Evolutionary conservation across 2,888 invertebrate genomes (phyloP), one percentile per base, ranked within the genome.

Genomic region (Drosophila peninsularis): DNA sequence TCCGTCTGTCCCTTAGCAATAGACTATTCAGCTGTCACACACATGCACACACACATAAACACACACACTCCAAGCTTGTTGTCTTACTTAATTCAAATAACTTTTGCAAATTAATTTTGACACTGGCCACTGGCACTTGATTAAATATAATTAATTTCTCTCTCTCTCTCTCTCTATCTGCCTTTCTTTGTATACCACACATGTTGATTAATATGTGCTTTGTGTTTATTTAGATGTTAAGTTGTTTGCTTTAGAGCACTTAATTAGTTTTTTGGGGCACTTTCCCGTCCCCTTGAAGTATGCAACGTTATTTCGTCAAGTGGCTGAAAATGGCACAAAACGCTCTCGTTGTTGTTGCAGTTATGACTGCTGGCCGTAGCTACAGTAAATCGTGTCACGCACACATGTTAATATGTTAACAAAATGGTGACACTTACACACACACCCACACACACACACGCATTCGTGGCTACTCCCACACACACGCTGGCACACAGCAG

Each of bases 141-240:
- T 88, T 71, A 79, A 88, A 83, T 79, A 61, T 84, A 88, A 88
- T 84, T 88, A 84, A 79, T 84, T 88, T 87, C 54, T 44, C 47
- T 5, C 24, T 32, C 3, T 30, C 2, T 11, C 13, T 11, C 19
- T 49, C 11, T 17, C 49, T 47, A 24, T 24, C 11, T 19, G 10
- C 30, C 30, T 47, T 3, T 13, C 47, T 27, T n/a, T 10, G n/a
- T 7, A 36, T 27, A 7, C 9, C 5, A 6, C 41, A 54, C 24
- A 54, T 55, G 34, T 60, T 64, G 53, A 71, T 49, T 54, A 56
- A 63, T 42, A 24, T 47, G 39, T 17, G 32, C 30, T 14, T 44
- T 47, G 39, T 17, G 32, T 34, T 14, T 44, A 64, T 50, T 62
- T 53, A 34, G 24, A 57, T 49, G 50, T 62, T 65, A 55, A 42